Conservation (phyloP, 2,113 vertebrate genomes). For the Callocephalon fimbriatum region DNA sequence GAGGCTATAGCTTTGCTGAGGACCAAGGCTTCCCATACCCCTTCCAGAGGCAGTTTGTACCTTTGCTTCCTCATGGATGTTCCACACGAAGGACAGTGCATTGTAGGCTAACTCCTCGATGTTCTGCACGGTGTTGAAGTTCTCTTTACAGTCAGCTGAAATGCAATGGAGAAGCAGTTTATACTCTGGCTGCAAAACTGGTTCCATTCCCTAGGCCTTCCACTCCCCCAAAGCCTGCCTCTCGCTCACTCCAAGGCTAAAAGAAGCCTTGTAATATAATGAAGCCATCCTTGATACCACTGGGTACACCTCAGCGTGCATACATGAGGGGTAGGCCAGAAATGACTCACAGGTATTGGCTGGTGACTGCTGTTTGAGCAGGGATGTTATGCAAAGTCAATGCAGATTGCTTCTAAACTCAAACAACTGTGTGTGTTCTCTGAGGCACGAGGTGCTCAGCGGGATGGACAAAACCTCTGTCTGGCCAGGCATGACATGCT, state of each 20-base stretch:
- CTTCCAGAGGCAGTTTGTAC: constrained; percentile 64
- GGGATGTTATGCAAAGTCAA: not conserved
- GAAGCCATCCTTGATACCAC: not conserved
- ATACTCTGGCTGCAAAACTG: not conserved
- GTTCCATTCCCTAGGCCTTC: not conserved
- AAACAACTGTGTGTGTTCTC: not conserved
- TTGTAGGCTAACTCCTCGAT: constrained; percentile 96
- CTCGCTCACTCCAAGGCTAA: not conserved
- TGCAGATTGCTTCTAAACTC: not conserved
- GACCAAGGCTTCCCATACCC: not conserved
- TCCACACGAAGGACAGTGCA: constrained; percentile 94
- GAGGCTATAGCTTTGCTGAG: not conserved
- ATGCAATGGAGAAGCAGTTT: not conserved
- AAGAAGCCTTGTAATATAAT: not conserved
- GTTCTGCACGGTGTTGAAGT: constrained; percentile 91
- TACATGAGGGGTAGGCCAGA: not conserved
- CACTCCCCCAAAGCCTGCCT: not conserved
- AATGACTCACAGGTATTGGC: not conserved
- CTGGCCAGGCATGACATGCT: not conserved
- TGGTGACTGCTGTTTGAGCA: not conserved
- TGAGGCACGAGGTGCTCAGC: not conserved
- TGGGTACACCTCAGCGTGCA: not conserved
- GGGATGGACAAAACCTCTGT: not conserved
- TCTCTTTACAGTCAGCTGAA: constrained; percentile 97
- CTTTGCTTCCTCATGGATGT: constrained; percentile 93